phyloP scores from a whole-genome alignment of 1,140 invertebrate species.

The Apis florea region DNA sequence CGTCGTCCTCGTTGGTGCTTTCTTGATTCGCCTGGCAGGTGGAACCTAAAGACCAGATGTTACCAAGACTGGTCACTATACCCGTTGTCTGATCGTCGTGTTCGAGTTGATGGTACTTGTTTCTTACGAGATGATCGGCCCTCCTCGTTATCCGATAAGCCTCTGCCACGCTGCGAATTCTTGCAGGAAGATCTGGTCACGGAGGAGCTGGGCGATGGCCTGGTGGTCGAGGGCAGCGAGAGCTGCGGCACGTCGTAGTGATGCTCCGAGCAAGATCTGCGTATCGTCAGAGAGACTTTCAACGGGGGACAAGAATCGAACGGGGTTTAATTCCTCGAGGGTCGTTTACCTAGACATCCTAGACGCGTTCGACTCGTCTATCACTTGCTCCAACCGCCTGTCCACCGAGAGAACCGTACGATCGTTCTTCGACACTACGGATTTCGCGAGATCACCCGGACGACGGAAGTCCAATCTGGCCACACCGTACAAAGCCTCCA shows the following conservation, averaged over 20 bases:
- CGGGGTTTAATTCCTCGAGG: conserved; percentile 82
- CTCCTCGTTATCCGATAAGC: conserved; percentile 64
- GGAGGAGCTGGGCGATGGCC: conserved; percentile 77
- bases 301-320: conserved; percentile 81
- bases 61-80: background rate
- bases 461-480: conserved; percentile 88
- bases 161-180: conserved; percentile 73
- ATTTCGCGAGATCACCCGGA: conserved; percentile 88
- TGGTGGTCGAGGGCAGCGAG: conserved; percentile 82
- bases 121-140: conserved; percentile 57
- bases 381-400: conserved; percentile 57
- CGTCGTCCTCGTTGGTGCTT: conserved; percentile 77
- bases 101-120: background rate
- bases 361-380: conserved; percentile 56
- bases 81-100: background rate
- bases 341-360: conserved; percentile 63
- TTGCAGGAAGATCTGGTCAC: conserved; percentile 82
- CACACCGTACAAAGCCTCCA: conserved; percentile 90
- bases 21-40: conserved; percentile 84
- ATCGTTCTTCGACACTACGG: conserved; percentile 81
- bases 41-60: conserved; percentile 81
- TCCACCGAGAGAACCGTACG: conserved; percentile 53
- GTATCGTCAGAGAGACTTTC: conserved; percentile 38
- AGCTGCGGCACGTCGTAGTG: conserved; percentile 93
- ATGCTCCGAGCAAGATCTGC: conserved; percentile 86